Evolutionary conservation across 2,113 vertebrate species (phyloP), one percentile per base, ranked within the genome.

Genomic region (Phoxinus phoxinus): DNA sequence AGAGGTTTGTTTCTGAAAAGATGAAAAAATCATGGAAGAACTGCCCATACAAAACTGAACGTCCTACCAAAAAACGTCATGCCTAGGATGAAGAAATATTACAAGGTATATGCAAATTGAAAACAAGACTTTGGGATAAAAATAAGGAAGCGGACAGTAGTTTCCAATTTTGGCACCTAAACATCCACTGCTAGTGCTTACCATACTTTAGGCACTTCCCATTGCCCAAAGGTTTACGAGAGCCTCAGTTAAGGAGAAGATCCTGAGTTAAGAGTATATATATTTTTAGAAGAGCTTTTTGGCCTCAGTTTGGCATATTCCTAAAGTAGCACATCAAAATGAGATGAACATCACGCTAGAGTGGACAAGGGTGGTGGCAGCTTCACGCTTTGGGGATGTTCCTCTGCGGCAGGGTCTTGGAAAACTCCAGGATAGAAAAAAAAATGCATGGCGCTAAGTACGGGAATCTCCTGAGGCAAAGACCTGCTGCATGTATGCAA

Each of bases 401-500:
- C 46, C 63, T 82, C 27, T 46, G 41, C 2, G 79, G 37, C 13
- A 17, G 56, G 21, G 32, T 25, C 41, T 82, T 53, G 41, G 63
- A 69, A 82, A 82, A 35, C 63, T 69, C 41, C 37, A 81, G 46
- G 80, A 30, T 53, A 65, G 63, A 44, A 44, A 67, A 44, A 67
- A 81, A 82, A 69, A 69, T 11, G 10, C 3, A 71, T 82, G 8
- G 46, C 53, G 63, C 44, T 71, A 82, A 82, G 35, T 82, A 69
- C 1, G 3, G 25, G 46, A 69, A 51, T n/a, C 65, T 37, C 65
- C 81, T n/a, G 19, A 71, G 63, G 65, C 44, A 2, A 71, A 83
- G 30, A 71, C 65, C 30, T 71, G 27, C 65, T 71, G 30, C 17
- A 82, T 67, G 63, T 69, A 71, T 83, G 81, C 44, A 83, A 69